A percentile compares a stretch with the other conserved stretches of the same genome.
These are phyloP conservation scores for Drosophila insularis DNA, from an alignment of 1,140 invertebrate genomes.

Conservation along the genomic window DNA sequence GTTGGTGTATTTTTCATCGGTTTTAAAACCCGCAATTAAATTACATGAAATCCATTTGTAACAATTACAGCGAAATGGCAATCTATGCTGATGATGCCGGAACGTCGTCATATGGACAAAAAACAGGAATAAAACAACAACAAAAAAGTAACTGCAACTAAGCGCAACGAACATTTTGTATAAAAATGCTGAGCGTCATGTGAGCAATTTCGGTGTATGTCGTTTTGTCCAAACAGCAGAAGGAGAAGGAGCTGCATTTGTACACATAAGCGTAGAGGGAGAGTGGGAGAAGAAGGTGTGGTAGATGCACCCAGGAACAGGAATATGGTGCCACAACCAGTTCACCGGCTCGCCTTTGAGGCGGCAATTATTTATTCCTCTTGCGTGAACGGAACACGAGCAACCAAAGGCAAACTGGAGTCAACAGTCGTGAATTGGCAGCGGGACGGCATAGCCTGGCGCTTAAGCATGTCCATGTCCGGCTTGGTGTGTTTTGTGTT, in stretches of 20 bases:
- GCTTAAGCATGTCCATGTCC: conserved; percentile 80
- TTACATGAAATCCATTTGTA: conserved; percentile 79
- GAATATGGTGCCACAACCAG: conserved; percentile 75
- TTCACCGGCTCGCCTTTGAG: conserved; percentile 73
- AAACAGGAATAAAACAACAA: conserved; percentile 22
- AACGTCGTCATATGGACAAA: conserved; percentile 60
- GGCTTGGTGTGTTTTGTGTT: conserved; percentile 57
- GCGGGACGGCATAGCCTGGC: conserved; percentile 47
- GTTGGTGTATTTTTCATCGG: conserved; percentile 73
- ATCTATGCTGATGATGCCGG: conserved; percentile 78
- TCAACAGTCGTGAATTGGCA: conserved; percentile 43
- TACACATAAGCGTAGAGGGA: neutral
- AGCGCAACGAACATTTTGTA: conserved; percentile 50
- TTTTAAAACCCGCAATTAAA: conserved; percentile 78
- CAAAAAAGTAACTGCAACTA: conserved; percentile 14
- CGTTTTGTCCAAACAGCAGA: conserved; percentile 45
- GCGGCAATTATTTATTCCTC: conserved; percentile 75
- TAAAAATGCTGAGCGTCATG: conserved; percentile 78
- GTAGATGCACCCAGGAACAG: conserved; percentile 16
- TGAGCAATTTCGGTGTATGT: conserved; percentile 72
- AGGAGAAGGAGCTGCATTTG: neutral
- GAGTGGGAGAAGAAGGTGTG: neutral
- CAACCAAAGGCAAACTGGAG: conserved; percentile 8
- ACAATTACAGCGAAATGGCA: conserved; percentile 77
- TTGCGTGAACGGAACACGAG: conserved; percentile 26